Evolutionary conservation across 1,140 invertebrate genomes (phyloP).

Genomic region (Heliconius hermathena): DNA sequence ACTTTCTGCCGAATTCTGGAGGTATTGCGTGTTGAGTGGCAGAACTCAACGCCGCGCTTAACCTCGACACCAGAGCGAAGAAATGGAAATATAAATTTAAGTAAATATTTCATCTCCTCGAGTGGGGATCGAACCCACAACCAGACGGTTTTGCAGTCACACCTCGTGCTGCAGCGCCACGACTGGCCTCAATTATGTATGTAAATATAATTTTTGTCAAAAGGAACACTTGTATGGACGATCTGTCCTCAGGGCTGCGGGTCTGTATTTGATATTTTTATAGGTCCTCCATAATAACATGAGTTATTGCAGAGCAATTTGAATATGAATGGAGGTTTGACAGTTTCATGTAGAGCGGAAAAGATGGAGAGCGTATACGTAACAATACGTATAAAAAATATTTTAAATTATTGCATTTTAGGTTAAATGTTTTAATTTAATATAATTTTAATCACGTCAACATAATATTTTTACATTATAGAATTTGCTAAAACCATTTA

Average conservation of each 20-base stretch:
- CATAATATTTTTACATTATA: no score
- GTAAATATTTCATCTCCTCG: no score
- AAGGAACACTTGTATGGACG: constrained; percentile 17
- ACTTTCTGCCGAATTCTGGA: no score
- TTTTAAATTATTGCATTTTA: neutral
- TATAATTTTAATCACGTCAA: neutral
- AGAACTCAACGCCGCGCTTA: no score
- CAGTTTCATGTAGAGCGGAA: constrained; percentile 61
- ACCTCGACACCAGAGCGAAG: no score
- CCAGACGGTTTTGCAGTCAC: no score
- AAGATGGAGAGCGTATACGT: constrained; percentile 44
- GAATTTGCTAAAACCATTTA: neutral
- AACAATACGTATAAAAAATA: neutral
- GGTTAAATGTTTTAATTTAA: neutral
- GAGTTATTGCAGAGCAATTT: constrained; percentile 73
- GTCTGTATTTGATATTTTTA: constrained; percentile 77
- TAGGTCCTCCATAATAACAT: constrained; percentile 70
- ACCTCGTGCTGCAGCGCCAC: no score
- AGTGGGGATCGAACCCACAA: no score
- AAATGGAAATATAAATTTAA: no score
- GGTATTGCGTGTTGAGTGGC: no score
- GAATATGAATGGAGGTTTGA: constrained; percentile 74
- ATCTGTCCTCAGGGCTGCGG: constrained; percentile 38
- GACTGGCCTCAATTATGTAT: constrained; percentile 14
- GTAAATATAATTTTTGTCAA: constrained; percentile 9